Base-by-base conservation (phyloP, 2,888 invertebrate genomes). In the Drosophila nr. perissopoda region DNA sequence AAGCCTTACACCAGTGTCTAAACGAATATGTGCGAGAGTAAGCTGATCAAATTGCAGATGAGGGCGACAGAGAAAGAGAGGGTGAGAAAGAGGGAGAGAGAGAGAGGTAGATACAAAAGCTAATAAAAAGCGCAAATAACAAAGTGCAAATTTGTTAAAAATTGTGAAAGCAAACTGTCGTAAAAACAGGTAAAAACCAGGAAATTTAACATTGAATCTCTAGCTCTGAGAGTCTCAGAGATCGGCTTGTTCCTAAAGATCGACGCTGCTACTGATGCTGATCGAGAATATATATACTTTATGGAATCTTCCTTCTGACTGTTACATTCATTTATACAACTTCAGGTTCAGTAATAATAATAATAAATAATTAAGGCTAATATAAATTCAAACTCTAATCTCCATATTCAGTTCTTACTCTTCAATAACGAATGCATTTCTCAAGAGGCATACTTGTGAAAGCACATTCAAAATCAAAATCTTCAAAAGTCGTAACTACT, bases 11-110 rank as follows among this genome's bases (percentile, higher is more conserved):
- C n/a, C 13, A 38, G 6, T 27, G 8, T 25, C 38, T 11, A 40
- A 34, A 10, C 25, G 34, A 27, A 29, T 42, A 27, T 13, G 46
- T 34, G n/a, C 27, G 29, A n/a, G 18, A n/a, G 62, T 25, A 46
- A 16, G 46, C 46, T 40, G 21, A 57, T 49, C 49, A 27, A 18
- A 27, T 29, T 34, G 25, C 34, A 16, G 25, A 16, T 7, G 38
- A 13, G 18, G 33, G 21, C 33, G 21, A 21, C 10, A 10, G 4
- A 40, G 4, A 31, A 16, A 16, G 52, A 21, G 42, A 21, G 16
- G 18, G 8, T 0, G 13, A 21, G 5, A 10, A 2, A 11, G 13
- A 2, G 0, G 1, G 16, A 18, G 18, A 0, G 13, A 4, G 11
- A n/a, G 40, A n/a, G 21, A 1, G 1, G 3, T 33, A 33, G 10